Conservation (phyloP, 1,140 invertebrate species). For the Nephotettix cincticeps region DNA sequence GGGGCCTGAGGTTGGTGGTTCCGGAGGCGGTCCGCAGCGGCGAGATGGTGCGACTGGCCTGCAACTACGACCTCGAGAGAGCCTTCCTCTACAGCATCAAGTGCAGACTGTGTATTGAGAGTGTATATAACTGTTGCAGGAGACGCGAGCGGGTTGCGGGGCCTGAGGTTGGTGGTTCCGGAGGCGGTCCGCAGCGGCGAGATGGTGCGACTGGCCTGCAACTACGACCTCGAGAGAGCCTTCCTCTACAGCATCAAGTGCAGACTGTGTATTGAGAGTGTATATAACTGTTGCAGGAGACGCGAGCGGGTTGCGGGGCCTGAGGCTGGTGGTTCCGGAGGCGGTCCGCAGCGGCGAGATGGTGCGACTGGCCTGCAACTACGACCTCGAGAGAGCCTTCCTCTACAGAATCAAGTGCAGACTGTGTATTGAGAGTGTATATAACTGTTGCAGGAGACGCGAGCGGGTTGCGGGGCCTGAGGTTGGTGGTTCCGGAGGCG, state of each 20-base stretch:
- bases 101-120: no score
- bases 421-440: no score
- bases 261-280: no score
- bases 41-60: constrained; percentile 67
- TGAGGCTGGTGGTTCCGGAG: constrained; percentile 70
- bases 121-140: no score
- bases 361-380: constrained; percentile 71
- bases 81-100: constrained; percentile 76
- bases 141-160: constrained; percentile 53
- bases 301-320: no score
- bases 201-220: constrained; percentile 69
- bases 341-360: constrained; percentile 70
- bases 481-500: constrained; percentile 70
- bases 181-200: constrained; percentile 68
- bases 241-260: constrained; percentile 80
- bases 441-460: no score
- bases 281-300: no score
- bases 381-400: constrained; percentile 70
- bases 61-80: constrained; percentile 76
- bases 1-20: constrained; percentile 70
- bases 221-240: constrained; percentile 75
- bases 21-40: constrained; percentile 70
- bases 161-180: constrained; percentile 72
- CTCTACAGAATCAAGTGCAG: constrained; percentile 84
- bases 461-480: no score